These are phyloP conservation scores for Lerista edwardsae DNA, from an alignment of 2,797 vertebrate genomes.

Conservation along the genomic window DNA sequence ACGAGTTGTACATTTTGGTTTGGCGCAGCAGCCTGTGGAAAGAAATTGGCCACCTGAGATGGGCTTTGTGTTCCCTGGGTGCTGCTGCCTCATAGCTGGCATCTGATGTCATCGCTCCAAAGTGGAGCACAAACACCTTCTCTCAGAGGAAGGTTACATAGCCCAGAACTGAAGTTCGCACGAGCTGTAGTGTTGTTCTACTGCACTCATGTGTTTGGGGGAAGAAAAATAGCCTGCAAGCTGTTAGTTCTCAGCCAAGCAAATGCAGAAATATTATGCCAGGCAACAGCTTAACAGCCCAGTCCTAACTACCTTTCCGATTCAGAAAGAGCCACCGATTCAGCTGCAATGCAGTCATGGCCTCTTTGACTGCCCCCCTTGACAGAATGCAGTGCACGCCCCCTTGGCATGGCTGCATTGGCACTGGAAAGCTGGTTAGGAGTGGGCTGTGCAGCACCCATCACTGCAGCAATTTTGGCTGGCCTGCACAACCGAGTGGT, in stretches of 20 bases:
- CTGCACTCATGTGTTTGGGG: fast-evolving
- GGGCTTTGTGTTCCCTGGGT: neutral
- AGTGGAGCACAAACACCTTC: slow-evolving; percentile 21
- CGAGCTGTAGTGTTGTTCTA: neutral
- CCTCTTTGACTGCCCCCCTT: too few relatives aligned
- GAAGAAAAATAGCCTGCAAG: fast-evolving
- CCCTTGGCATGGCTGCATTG: too few relatives aligned
- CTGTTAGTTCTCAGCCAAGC: neutral
- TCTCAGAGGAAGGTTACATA: slow-evolving; percentile 3
- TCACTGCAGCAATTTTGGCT: neutral
- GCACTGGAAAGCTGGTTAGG: too few relatives aligned
- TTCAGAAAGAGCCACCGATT: too few relatives aligned
- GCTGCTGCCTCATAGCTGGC: neutral
- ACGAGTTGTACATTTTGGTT: slow-evolving; percentile 26
- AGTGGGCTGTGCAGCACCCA: too few relatives aligned
- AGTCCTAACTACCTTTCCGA: too few relatives aligned
- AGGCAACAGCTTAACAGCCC: fast-evolving
- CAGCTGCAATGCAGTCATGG: too few relatives aligned
- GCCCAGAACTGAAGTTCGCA: neutral
- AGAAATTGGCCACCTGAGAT: slow-evolving; percentile 29
- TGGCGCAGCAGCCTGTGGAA: neutral
- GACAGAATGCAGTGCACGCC: too few relatives aligned
- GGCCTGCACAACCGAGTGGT: neutral
- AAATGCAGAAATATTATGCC: neutral
- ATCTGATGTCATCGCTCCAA: slow-evolving; percentile 21